phyloP scores from a whole-genome alignment of 2,113 vertebrate species.

The Phalacrocorax pelagicus region DNA sequence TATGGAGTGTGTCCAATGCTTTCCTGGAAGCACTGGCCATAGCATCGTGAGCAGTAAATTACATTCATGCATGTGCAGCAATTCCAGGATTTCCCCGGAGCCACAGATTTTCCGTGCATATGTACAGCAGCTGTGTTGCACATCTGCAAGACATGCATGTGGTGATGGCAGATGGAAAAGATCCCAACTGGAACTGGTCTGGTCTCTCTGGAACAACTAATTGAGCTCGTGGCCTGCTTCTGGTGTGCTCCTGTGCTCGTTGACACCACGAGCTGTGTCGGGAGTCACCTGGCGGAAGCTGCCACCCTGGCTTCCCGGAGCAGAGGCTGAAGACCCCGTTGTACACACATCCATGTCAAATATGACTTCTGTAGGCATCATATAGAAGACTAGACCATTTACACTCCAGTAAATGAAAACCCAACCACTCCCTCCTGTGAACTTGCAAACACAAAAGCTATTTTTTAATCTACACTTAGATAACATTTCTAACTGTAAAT shows the following conservation, averaged over 20 bases:
- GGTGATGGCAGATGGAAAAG: neutral
- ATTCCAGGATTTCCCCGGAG: neutral
- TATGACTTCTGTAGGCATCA: neutral
- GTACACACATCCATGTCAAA: neutral
- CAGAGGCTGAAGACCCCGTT: neutral
- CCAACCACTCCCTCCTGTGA: neutral
- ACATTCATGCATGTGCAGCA: neutral
- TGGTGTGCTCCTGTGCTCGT: neutral
- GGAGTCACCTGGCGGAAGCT: neutral
- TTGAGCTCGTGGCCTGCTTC: neutral
- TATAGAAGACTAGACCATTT: neutral
- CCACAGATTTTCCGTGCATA: neutral
- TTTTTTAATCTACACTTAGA: neutral
- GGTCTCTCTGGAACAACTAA: neutral
- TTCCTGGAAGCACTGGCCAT: neutral
- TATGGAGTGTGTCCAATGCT: neutral
- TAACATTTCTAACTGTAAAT: slow-evolving; percentile 1
- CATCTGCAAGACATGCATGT: neutral
- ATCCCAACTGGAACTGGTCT: neutral
- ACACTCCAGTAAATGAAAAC: neutral
- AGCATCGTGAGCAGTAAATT: neutral
- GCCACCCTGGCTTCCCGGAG: neutral
- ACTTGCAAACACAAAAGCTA: neutral
- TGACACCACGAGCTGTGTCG: neutral
- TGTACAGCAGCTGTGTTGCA: neutral